A percentile compares a stretch with the other conserved stretches of the same genome.
Evolutionary conservation across 1,140 invertebrate species (phyloP).

Genomic region (Philotrypesis tridentata): DNA sequence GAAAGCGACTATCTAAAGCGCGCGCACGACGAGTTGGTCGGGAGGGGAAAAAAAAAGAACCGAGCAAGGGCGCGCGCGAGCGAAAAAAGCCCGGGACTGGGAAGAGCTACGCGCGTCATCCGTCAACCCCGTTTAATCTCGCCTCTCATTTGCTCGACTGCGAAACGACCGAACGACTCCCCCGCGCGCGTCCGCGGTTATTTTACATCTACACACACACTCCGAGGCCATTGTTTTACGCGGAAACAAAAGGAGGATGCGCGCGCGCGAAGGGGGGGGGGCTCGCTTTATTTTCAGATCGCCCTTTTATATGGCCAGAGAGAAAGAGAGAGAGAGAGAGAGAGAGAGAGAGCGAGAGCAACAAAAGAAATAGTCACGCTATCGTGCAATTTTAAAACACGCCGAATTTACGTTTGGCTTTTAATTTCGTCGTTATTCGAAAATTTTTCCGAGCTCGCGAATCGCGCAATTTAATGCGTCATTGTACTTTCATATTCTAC

Average conservation of each 20-base stretch:
- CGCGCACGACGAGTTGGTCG: constrained; percentile 20
- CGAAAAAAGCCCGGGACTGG: constrained; percentile 45
- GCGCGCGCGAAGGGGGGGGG: no score
- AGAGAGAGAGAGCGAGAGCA: neutral
- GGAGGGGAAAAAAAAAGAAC: constrained; percentile 43
- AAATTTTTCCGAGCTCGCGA: neutral
- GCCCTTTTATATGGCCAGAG: constrained; percentile 10
- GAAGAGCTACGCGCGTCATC: constrained; percentile 58
- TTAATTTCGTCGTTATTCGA: neutral
- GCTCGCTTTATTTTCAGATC: constrained; percentile 28
- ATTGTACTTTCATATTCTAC: no score
- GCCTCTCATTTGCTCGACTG: constrained; percentile 67
- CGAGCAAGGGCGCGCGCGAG: neutral
- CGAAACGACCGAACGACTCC: constrained; percentile 62
- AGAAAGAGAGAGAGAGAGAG: no score
- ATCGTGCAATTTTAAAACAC: neutral
- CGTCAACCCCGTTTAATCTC: constrained; percentile 69
- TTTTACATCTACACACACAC: constrained; percentile 42
- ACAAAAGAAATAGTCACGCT: constrained; percentile 5
- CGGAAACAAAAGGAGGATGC: constrained; percentile 20
- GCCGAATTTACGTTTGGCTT: neutral
- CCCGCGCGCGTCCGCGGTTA: constrained; percentile 52
- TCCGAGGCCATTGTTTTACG: constrained; percentile 26
- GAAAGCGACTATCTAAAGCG: constrained; percentile 53
- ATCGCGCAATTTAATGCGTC: no score